Base-by-base conservation (phyloP, 1,140 invertebrate genomes). In the Caerostris extrusa region DNA sequence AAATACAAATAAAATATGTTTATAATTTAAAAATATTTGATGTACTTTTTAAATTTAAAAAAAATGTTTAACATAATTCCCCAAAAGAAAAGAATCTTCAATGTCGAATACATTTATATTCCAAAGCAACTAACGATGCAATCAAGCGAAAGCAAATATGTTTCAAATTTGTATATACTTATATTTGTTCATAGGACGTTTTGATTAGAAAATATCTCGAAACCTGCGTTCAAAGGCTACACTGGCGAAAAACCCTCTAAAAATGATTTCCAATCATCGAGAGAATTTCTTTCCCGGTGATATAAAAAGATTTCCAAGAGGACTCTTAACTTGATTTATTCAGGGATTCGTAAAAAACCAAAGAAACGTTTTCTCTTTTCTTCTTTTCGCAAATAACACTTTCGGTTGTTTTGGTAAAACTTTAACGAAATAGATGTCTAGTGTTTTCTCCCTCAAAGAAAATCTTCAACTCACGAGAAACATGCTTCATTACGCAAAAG, bases 401-500 rank as follows among this genome's bases (percentile, higher is more conserved):
- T 12, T 77, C 8, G 10, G 71, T 77, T 77, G 34, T 53, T 77
- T 53, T 50, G 50, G 50, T 77, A 50, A 12, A 50, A 77, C 34
- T 77, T 77, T 77, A 77, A 77, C 71, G 34, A 12, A 77, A 64
- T 64, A 17, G 71, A 19, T 34, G 5, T 34, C 19, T 64, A 64
- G 61, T 64, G 61, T 64, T 64, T 14, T 12, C 2, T 2, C 34
- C 61, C 17, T 64, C 61, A 77, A 77, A 53, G 50, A 77, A 34
- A 77, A 77, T 53, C 71, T 34, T 53, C n/a, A 12, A 77, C 17
- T 77, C 19, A 5, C 34, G 19, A 34, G 50, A n/a, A 77, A 7
- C 71, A 77, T 53, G 71, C 71, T 77, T 77, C 71, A 77, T 77
- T 77, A 77, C 19, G 71, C 71, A 77, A 77, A 77, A 77, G 34